These are phyloP conservation scores for Dynastes hyllus DNA, from an alignment of 2,888 invertebrate species.

Conservation along the genomic window DNA sequence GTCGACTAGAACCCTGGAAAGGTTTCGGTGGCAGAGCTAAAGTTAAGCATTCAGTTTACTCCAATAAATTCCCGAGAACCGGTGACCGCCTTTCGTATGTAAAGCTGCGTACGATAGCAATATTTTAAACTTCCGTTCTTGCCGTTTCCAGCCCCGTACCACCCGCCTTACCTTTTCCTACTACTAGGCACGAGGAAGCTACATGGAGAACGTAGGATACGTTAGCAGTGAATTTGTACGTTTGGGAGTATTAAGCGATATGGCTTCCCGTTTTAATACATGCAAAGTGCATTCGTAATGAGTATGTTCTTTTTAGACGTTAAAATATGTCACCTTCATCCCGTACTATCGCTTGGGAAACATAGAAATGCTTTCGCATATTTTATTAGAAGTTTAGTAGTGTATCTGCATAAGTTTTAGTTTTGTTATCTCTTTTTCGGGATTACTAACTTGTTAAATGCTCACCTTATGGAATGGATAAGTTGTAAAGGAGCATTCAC, in stretches of 20 bases:
- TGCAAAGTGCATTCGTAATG: constrained; percentile 51
- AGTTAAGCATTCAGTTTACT: constrained; percentile 55
- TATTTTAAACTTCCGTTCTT: constrained; percentile 59
- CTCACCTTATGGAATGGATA: too few relatives aligned
- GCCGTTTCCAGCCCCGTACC: neutral
- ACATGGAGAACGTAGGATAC: neutral
- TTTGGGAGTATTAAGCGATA: constrained; percentile 14
- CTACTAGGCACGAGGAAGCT: neutral
- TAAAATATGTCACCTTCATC: neutral
- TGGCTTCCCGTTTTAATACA: constrained; percentile 40
- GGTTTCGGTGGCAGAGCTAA: constrained; percentile 14
- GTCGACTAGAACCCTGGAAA: neutral
- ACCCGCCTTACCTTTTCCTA: neutral
- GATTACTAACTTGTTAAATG: too few relatives aligned
- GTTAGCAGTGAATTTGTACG: neutral
- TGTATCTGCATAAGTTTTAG: neutral
- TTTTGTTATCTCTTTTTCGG: neutral
- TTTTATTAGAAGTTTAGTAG: constrained; percentile 2
- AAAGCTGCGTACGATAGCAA: constrained; percentile 63
- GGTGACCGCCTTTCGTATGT: constrained; percentile 64
- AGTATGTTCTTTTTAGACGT: constrained; percentile 12
- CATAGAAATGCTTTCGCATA: neutral
- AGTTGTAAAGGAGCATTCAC: too few relatives aligned
- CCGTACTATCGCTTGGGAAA: neutral
- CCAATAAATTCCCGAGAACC: constrained; percentile 63